Conservation (phyloP, 1,140 invertebrate genomes). For the Ceratosolen solmsi region DNA sequence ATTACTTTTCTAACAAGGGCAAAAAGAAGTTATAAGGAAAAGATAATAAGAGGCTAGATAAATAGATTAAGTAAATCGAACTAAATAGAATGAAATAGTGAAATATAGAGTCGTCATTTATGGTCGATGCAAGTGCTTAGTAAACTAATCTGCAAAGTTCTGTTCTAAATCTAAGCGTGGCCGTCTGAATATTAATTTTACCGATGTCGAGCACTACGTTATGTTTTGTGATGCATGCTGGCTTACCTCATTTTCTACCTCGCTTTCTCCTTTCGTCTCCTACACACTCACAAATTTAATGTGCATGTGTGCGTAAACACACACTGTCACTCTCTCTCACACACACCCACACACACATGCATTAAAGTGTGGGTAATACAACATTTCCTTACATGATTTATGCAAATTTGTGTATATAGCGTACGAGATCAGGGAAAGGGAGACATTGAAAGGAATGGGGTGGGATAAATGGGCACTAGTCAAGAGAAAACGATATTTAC, state of each 20-base stretch:
- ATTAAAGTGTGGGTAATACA: too few relatives aligned
- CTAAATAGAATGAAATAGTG: neutral
- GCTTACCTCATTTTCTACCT: neutral
- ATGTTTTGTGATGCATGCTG: slow-evolving; percentile 22
- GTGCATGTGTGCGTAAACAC: too few relatives aligned
- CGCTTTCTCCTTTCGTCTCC: too few relatives aligned
- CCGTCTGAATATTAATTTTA: slow-evolving; percentile 43
- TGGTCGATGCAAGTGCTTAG: slow-evolving; percentile 13
- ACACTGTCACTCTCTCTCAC: neutral
- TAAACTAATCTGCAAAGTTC: slow-evolving; percentile 45
- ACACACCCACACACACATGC: neutral
- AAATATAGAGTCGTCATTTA: neutral
- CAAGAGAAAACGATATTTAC: slow-evolving; percentile 32
- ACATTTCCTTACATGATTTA: slow-evolving; percentile 28
- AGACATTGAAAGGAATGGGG: neutral
- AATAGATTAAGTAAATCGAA: neutral
- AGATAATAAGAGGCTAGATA: neutral
- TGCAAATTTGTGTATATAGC: neutral
- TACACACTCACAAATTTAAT: too few relatives aligned
- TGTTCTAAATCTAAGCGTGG: slow-evolving; percentile 26
- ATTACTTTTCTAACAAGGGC: neutral
- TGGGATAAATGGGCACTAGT: neutral
- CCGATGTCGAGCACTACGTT: neutral
- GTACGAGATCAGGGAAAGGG: neutral
- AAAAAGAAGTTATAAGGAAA: neutral